Percentiles rank a stretch among this genome's conserved stretches.
These are phyloP conservation scores for Drosophila chauvacae DNA, from an alignment of 1,140 invertebrate genomes.

Conservation along the genomic window DNA sequence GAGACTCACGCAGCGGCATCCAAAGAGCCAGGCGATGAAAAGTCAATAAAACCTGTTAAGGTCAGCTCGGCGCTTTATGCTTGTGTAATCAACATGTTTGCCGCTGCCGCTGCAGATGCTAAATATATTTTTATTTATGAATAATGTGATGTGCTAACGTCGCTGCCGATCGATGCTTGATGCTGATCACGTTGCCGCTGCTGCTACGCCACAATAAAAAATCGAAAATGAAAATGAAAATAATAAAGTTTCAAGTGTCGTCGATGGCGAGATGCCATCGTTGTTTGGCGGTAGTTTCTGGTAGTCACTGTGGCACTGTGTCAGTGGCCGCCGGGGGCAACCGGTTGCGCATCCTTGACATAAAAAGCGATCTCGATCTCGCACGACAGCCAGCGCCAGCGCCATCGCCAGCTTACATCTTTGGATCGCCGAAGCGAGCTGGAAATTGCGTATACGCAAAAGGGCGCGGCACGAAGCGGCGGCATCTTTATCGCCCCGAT, in stretches of 20 bases:
- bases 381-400: slow-evolving; percentile 22
- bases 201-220: slow-evolving; percentile 68
- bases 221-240: slow-evolving; percentile 60
- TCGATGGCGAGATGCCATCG: slow-evolving; percentile 19
- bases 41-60: slow-evolving; percentile 83
- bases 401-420: slow-evolving; percentile 65
- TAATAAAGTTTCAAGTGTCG: slow-evolving; percentile 79
- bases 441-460: slow-evolving; percentile 74
- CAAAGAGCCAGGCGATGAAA: slow-evolving; percentile 49
- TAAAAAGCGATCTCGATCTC: slow-evolving; percentile 70
- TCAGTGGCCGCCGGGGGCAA: slow-evolving; percentile 78
- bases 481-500: slow-evolving; percentile 50
- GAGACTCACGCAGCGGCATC: slow-evolving; percentile 30
- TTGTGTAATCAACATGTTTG: slow-evolving; percentile 81
- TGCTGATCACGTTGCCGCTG: slow-evolving; percentile 71
- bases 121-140: slow-evolving; percentile 80
- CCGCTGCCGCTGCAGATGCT: slow-evolving; percentile 61
- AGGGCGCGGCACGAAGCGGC: slow-evolving; percentile 44
- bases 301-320: slow-evolving; percentile 73
- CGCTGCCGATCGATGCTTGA: slow-evolving; percentile 36
- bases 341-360: slow-evolving; percentile 84
- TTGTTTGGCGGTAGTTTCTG: slow-evolving; percentile 29
- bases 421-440: slow-evolving; percentile 38
- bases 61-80: slow-evolving; percentile 52
- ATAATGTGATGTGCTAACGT: slow-evolving; percentile 65